A percentile compares a stretch with the other conserved stretches of the same genome.
Evolutionary conservation across 2,888 invertebrate genomes (phyloP).

Genomic region (Drosophila anomelani): DNA sequence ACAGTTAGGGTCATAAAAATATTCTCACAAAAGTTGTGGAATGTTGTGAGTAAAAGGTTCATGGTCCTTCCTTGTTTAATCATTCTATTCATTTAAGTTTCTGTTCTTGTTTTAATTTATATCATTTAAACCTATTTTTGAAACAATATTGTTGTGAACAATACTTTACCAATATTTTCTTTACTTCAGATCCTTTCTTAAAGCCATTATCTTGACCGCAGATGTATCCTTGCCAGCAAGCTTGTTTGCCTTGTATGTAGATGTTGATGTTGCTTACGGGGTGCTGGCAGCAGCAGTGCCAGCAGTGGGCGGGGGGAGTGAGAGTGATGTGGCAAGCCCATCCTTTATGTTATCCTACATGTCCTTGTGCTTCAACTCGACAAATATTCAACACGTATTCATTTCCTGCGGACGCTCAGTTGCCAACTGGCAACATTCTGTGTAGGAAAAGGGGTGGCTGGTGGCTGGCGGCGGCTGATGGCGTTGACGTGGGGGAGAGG

Average conservation of each 20-base stretch:
- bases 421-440: conserved; percentile 76
- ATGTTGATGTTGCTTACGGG: conserved; percentile 31
- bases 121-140: too few species aligned
- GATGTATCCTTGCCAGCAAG: conserved; percentile 6
- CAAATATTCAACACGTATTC: conserved; percentile 81
- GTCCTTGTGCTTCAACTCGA: conserved; percentile 76
- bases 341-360: conserved; percentile 43
- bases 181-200: neutral
- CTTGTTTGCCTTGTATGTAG: conserved; percentile 45
- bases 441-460: conserved; percentile 38
- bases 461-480: conserved; percentile 6
- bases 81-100: neutral
- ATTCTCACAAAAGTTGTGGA: neutral
- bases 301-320: conserved; percentile 10
- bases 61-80: neutral
- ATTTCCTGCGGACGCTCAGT: conserved; percentile 80
- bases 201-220: conserved; percentile 9
- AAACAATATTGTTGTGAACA: too few species aligned
- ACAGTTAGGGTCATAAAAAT: neutral
- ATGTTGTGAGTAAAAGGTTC: too few species aligned
- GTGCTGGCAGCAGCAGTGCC: conserved; percentile 6
- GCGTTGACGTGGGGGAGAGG: conserved; percentile 18
- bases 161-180: neutral
- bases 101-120: too few species aligned
- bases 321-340: conserved; percentile 22